Evolutionary conservation across 2,797 vertebrate genomes (phyloP).

Genomic region (Scomberomorus guttatus): DNA sequence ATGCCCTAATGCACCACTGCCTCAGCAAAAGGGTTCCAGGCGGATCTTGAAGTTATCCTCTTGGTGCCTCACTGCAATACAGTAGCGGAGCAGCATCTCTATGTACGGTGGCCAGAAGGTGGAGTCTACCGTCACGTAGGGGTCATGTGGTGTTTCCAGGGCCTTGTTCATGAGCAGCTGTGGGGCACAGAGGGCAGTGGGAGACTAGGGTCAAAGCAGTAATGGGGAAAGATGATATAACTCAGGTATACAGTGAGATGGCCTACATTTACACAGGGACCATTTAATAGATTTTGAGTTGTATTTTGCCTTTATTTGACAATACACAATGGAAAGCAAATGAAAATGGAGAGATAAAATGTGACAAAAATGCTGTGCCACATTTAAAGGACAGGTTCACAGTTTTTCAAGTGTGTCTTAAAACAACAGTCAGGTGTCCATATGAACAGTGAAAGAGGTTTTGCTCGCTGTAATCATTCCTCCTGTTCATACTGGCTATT

Average conservation of each 20-base stretch:
- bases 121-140: slow-evolving; percentile 86
- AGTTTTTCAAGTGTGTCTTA: no score
- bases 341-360: not conserved
- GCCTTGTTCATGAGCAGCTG: slow-evolving; percentile 90
- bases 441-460: no score
- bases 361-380: not conserved
- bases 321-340: not conserved
- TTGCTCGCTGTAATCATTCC: no score
- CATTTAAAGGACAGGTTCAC: no score
- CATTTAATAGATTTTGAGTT: not conserved
- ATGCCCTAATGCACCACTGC: not conserved
- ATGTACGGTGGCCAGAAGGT: slow-evolving; percentile 94
- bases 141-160: slow-evolving; percentile 90
- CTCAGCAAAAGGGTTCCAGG: slow-evolving; percentile 89
- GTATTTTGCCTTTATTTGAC: not conserved
- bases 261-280: not conserved
- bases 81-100: slow-evolving; percentile 92
- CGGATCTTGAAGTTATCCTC: slow-evolving; percentile 91
- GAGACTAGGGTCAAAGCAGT: slow-evolving; percentile 6
- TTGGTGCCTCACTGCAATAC: slow-evolving; percentile 91
- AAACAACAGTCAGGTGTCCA: no score
- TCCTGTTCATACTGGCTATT: no score
- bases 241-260: not conserved
- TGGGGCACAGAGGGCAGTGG: not conserved
- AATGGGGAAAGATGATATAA: not conserved